Percentiles rank a stretch among this genome's conserved stretches.
Conservation (phyloP, 2,113 vertebrate genomes). For the Megalops atlanticus region DNA sequence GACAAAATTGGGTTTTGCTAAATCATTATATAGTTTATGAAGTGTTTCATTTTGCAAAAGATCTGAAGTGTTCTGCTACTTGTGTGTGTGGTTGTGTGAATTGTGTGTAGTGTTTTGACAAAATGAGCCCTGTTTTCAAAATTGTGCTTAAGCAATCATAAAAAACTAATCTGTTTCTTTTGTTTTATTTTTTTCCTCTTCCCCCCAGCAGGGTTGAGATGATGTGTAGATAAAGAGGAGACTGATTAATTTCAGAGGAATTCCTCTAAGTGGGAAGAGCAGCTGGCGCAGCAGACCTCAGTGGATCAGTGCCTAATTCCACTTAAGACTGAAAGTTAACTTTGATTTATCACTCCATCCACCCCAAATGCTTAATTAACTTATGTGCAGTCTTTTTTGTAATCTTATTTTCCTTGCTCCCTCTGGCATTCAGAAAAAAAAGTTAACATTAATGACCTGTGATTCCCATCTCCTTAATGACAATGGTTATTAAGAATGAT, state of each 20-base stretch:
- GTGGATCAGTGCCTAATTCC: background rate
- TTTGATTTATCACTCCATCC: background rate
- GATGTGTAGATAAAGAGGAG: background rate
- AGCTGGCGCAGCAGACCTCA: slow-evolving; percentile 35
- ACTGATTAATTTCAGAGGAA: too few species aligned
- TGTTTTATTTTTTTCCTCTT: too few species aligned
- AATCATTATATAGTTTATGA: too few species aligned
- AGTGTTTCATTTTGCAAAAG: too few species aligned
- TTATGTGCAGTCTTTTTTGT: slow-evolving; percentile 54
- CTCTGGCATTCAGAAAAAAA: slow-evolving; percentile 48
- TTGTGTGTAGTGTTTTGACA: too few species aligned
- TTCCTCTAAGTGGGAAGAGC: background rate
- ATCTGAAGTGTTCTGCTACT: too few species aligned
- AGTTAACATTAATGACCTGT: slow-evolving; percentile 70
- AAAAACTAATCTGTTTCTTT: too few species aligned
- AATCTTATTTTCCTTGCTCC: slow-evolving; percentile 56
- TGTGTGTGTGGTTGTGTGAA: too few species aligned
- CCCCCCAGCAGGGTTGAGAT: background rate
- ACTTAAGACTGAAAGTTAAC: background rate
- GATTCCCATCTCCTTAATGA: slow-evolving; percentile 67
- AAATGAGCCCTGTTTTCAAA: too few species aligned
- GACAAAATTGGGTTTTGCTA: too few species aligned
- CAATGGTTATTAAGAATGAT: slow-evolving; percentile 69
- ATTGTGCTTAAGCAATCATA: too few species aligned
- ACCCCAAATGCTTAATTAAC: slow-evolving; percentile 7